Evolutionary conservation across 2,888 invertebrate species (phyloP), one percentile per base, ranked within the genome.

Genomic region (Apodemia hepburni): DNA sequence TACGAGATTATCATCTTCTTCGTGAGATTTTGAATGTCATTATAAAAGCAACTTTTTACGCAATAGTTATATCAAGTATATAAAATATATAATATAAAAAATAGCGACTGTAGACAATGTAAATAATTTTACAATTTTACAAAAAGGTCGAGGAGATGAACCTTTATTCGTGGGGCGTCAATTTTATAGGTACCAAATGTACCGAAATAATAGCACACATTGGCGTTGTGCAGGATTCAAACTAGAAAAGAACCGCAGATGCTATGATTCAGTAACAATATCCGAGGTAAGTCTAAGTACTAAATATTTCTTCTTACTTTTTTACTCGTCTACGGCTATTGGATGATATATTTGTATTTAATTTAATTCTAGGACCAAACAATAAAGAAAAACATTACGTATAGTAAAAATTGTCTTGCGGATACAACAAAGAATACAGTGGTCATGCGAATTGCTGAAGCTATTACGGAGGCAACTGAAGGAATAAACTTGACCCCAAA

Each of bases 81-180:
- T 51, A n/a, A 51, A 18, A 51, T 51, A 51, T 22, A 18, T 51
- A 51, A 51, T 11, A 22, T 51, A 51, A 51, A 22, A 51, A 17
- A 51, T 51, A 22, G 51, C 22, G 18, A 51, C 51, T 51, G 51
- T 51, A 22, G 51, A 51, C 51, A 51, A 51, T 51, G 51, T 51
- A 22, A 51, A 51, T 18, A 51, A 42, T 15, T 42, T 42, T 42
- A 35, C 35, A 35, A 49, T 49, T 49, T 49, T 49, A 49, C 49
- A 49, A 49, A 49, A 18, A 51, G 18, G 22, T 51, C 51, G 18
- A 22, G 51, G 51, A 17, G 22, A 51, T 22, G 12, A 3, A 22
- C 51, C 3, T 18, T 22, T 22, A 51, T 12, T 15, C 12, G n/a
- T n/a, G n/a, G n/a, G n/a, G 35, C 35, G 35, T 42, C 38, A 42